Evolutionary conservation across 2,113 vertebrate species (phyloP).

Genomic region (Cyprinus carpio): DNA sequence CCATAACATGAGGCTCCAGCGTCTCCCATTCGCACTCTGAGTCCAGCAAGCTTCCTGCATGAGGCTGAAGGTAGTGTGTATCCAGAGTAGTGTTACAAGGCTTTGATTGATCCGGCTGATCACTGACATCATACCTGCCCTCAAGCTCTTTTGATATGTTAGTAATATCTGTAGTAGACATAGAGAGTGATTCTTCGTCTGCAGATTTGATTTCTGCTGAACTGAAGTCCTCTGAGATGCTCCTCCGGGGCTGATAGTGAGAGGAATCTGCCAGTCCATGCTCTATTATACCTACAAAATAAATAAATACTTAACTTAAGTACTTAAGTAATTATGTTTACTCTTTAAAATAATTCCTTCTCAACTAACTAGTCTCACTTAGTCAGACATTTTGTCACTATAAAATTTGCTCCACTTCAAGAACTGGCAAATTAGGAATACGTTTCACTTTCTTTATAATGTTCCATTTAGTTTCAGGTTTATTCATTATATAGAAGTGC

Average conservation of each 20-base stretch:
- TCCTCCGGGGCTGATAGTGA: constrained; percentile 87
- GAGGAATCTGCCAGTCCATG: constrained; percentile 93
- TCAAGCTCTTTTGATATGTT: constrained; percentile 50
- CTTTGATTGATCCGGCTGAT: constrained; percentile 40
- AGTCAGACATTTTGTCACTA: neutral
- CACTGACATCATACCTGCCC: constrained; percentile 38
- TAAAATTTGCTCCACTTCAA: neutral
- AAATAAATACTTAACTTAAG: neutral
- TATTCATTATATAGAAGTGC: neutral
- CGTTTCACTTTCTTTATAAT: neutral
- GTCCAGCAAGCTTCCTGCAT: constrained; percentile 78
- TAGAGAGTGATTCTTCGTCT: constrained; percentile 74
- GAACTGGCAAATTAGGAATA: neutral
- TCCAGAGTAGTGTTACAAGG: constrained; percentile 43
- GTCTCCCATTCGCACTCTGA: constrained; percentile 98
- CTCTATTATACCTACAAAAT: constrained; percentile 87
- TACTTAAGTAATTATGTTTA: neutral
- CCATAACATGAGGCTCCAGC: constrained; percentile 85
- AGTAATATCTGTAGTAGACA: constrained; percentile 71
- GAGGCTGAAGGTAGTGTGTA: constrained; percentile 75
- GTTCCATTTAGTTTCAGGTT: neutral
- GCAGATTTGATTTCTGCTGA: constrained; percentile 63
- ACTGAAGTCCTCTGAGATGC: constrained; percentile 81
- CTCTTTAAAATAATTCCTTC: neutral
- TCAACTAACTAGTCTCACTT: too few relatives aligned